Base-by-base conservation (phyloP, 1,140 invertebrate species). In the Hestina assimilis region DNA sequence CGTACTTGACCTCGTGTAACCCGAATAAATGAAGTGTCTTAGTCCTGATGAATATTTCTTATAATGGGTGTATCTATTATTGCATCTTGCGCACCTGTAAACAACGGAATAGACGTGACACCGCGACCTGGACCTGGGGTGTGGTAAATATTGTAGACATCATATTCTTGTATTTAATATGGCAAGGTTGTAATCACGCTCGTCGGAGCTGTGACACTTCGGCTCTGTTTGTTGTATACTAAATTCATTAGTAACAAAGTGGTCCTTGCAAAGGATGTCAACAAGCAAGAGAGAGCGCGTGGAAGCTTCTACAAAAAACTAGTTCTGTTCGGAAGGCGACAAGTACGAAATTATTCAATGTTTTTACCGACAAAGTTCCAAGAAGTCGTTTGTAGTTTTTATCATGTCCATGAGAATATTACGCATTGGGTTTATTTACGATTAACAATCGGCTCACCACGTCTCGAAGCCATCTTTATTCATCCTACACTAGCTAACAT, bases 271-370 rank as follows among this genome's bases (percentile, higher is more conserved):
- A 64, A 42, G 31, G 56, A 54, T 50, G 53, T 26, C 19, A 40
- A 48, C 19, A 21, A 14, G 3, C 17, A 21, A 48, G 75, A 76
- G 75, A 82, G 70, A 82, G 68, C 62, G 69, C 63, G 50, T 45
- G 47, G 53, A 53, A 58, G 57, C 45, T 51, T 50, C 33, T 59
- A 48, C 48, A 68, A 74, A 79, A 77, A 83, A 80, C 76, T 71
- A 78, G 75, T 74, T 69, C 54, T 73, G 72, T 79, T 77, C 71
- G 69, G 78, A 76, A 75, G 71, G 59, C 68, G 69, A 71, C 79
- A 74, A 75, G 81, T 83, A 83, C 74, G 70, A 79, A 79, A 81
- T 84, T 83, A 74, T 66, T 64, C 54, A 56, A 67, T 68, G 70
- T 83, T 86, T 86, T 83, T 86, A 71, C 60, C 33, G 26, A 15